Base-by-base conservation (phyloP, 2,113 vertebrate genomes). In the Rhabdornis inornatus region DNA sequence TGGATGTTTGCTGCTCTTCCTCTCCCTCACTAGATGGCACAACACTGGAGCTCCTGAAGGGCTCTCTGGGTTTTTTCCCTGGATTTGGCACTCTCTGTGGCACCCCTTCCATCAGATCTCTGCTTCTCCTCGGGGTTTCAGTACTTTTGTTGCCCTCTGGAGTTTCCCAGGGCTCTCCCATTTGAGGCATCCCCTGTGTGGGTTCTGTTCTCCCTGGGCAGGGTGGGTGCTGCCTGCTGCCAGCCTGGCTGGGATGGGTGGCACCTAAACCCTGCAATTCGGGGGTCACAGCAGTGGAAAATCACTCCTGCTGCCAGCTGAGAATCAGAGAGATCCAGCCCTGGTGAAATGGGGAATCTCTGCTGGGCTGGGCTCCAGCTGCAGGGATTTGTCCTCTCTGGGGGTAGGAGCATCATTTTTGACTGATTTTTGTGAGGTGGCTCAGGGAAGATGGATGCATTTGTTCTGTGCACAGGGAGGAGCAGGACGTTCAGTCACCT, bases 21-120 rank as follows among this genome's bases (percentile, higher is more conserved):
- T 53, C 44, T 50, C 11, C 60, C 74, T 92, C 95, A 22, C 92
- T 92, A 96, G 96, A 22, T 94, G 96, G 96, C 95, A 95, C 3
- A 52, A 42, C 22, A 1, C 55, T 0, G 5, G 72, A 56, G 71
- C 53, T 77, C 31, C 83, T 11, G 7, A 27, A 31, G 22, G 5
- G n/a, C 12, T 81, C 40, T 12, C 39, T 50, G 0, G 0, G 50
- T 50, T 39, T 50, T n/a, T n/a, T 52, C 50, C 50, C 24, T 24
- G 50, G 8, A 0, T 75, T 30, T 9, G 2, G 9, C 28, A 0
- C 23, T 42, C 1, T 1, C 45, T 30, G 2, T 7, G 27, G 5
- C 44, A n/a, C 15, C 10, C 1, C 8, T 74, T 22, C 7, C 53
- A 5, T 10, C 10, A 10, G 12, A n/a, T 6, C 50, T 21, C 47